Evolutionary conservation across 2,113 vertebrate genomes (phyloP).

Genomic region (Paramisgurnus dabryanus): DNA sequence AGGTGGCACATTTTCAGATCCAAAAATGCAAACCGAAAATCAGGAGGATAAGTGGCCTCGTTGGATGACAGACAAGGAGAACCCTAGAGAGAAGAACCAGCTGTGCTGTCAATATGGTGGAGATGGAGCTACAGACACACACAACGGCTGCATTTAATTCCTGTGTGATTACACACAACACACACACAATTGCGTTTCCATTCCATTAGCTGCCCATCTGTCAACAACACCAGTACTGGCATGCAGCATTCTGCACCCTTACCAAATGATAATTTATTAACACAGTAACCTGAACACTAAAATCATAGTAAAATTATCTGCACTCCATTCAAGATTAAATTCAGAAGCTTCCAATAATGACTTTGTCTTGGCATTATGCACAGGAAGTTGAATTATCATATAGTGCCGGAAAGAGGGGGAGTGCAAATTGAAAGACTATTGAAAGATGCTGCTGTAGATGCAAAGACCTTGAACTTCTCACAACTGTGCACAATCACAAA

Average conservation of each 20-base stretch:
- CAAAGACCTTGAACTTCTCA: constrained; percentile 11
- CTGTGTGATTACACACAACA: background rate
- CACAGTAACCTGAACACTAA: background rate
- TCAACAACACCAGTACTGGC: background rate
- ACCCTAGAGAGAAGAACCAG: background rate
- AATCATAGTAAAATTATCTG: background rate
- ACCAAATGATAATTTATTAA: background rate
- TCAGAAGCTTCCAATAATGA: background rate
- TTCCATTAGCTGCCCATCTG: constrained; percentile 18
- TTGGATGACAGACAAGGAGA: constrained; percentile 27
- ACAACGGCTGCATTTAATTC: constrained; percentile 1
- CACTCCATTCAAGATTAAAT: background rate
- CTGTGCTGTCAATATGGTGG: constrained; percentile 4
- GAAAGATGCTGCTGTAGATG: background rate
- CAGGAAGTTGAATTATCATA: constrained; percentile 19
- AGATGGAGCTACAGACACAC: background rate
- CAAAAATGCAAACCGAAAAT: background rate
- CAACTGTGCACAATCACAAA: background rate
- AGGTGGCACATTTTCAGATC: constrained; percentile 3
- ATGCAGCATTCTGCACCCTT: background rate
- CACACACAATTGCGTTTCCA: background rate
- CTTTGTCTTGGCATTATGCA: background rate
- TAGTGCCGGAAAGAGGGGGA: background rate
- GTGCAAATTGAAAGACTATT: background rate
- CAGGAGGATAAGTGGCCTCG: constrained; percentile 12